Conservation (phyloP, 2,888 invertebrate genomes). For the Synanthedon tipuliformis region DNA sequence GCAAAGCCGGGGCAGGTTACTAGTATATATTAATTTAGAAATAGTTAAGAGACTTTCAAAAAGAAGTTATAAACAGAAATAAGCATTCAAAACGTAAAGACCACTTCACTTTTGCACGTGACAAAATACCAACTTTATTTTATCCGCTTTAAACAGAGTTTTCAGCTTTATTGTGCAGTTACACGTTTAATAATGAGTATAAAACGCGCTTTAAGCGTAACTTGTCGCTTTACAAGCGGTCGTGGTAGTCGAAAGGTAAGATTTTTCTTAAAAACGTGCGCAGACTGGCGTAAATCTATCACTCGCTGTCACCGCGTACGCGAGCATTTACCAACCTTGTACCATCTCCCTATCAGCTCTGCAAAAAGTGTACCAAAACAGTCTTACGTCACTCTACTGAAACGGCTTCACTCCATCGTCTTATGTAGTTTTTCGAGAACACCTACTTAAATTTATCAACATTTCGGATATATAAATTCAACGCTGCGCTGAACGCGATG, state of each 20-base stretch:
- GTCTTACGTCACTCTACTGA: background rate
- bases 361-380: background rate
- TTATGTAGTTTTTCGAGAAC: background rate
- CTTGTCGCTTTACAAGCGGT: slow-evolving; percentile 20
- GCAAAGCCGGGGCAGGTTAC: no score
- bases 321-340: slow-evolving; percentile 18
- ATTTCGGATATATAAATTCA: background rate
- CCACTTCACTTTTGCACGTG: background rate
- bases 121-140: background rate
- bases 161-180: no score
- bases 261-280: slow-evolving; percentile 30
- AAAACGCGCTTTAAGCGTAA: background rate
- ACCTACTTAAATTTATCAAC: background rate
- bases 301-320: slow-evolving; percentile 32
- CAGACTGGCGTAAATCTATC: slow-evolving; percentile 41
- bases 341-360: background rate
- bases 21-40: no score
- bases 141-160: no score
- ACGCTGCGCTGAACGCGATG: no score
- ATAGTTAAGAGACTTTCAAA: no score
- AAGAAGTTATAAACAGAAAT: no score
- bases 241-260: slow-evolving; percentile 20
- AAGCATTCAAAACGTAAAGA: no score
- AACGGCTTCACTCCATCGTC: background rate
- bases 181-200: background rate